Percentiles rank a stretch among this genome's conserved stretches.
Conservation (phyloP, 2,888 invertebrate species). For the Cryptocheilus praepositus region DNA sequence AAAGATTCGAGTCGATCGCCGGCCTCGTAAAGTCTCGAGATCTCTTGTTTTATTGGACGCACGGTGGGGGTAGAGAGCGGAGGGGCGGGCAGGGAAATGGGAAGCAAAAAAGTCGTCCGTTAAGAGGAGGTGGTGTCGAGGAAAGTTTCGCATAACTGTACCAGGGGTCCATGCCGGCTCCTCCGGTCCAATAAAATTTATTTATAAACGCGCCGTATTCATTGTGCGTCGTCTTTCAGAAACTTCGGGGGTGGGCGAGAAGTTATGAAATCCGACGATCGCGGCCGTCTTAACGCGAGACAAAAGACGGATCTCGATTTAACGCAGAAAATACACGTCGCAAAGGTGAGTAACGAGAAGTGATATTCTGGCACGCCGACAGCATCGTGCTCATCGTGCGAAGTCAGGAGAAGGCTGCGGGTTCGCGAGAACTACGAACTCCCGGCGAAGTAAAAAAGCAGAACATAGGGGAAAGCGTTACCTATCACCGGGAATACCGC, state of each 20-base stretch:
- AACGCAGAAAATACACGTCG: too few relatives aligned
- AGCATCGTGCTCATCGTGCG: not conserved
- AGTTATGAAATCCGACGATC: too few relatives aligned
- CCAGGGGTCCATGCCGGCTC: constrained; percentile 1
- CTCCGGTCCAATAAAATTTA: constrained; percentile 37
- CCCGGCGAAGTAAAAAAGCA: too few relatives aligned
- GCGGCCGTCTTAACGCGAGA: too few relatives aligned
- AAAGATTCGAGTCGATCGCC: constrained; percentile 27
- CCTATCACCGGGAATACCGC: too few relatives aligned
- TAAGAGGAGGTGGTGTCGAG: constrained; percentile 23
- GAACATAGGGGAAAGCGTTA: too few relatives aligned
- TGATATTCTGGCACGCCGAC: not conserved
- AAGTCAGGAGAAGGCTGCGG: too few relatives aligned
- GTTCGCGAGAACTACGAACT: too few relatives aligned
- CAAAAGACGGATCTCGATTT: too few relatives aligned
- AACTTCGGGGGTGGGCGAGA: too few relatives aligned
- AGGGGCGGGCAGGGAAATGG: constrained; percentile 9
- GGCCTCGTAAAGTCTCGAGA: not conserved
- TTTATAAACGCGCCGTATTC: constrained; percentile 39
- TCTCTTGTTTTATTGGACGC: constrained; percentile 9
- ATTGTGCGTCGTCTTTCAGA: constrained; percentile 27
- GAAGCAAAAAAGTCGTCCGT: constrained; percentile 4
- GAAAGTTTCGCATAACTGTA: constrained; percentile 39
- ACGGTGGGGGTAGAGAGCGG: constrained; percentile 34
- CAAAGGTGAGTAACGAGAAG: not conserved